Conservation (phyloP, 2,113 vertebrate species). For the Aspiorhynchus laticeps region DNA sequence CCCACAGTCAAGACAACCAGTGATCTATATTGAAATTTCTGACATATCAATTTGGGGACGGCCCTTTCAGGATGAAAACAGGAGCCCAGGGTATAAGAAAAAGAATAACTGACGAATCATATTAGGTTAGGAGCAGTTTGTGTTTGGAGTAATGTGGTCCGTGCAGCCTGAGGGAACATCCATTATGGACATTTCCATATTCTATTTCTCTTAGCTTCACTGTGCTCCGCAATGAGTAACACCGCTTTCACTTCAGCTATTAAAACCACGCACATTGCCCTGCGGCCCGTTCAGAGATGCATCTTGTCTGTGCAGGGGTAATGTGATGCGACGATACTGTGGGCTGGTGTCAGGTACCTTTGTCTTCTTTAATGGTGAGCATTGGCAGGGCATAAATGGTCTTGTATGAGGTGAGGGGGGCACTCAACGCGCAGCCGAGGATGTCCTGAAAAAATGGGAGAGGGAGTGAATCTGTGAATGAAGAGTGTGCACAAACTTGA, state of each 20-base stretch:
- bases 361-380: conserved; percentile 98
- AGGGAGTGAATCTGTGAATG: background rate
- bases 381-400: conserved; percentile 92
- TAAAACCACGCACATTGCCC: conserved; percentile 3
- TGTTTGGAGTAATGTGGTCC: background rate
- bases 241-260: background rate
- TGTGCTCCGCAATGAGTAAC: background rate
- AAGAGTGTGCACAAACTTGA: background rate
- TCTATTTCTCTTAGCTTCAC: conserved; percentile 1
- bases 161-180: background rate
- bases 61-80: background rate
- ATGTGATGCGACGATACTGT: background rate
- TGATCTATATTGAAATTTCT: background rate
- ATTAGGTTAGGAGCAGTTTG: background rate
- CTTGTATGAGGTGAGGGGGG: conserved; percentile 87
- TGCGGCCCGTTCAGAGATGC: background rate
- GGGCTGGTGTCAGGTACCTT: conserved; percentile 79
- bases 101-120: background rate
- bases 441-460: conserved; percentile 80
- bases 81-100: background rate
- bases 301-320: background rate
- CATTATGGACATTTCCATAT: conserved; percentile 15
- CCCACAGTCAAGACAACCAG: background rate
- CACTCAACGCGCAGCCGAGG: conserved; percentile 85
- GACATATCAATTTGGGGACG: background rate